phyloP scores from a whole-genome alignment of 92 coral and sea anemone species.

The Heliopora coerulea region DNA sequence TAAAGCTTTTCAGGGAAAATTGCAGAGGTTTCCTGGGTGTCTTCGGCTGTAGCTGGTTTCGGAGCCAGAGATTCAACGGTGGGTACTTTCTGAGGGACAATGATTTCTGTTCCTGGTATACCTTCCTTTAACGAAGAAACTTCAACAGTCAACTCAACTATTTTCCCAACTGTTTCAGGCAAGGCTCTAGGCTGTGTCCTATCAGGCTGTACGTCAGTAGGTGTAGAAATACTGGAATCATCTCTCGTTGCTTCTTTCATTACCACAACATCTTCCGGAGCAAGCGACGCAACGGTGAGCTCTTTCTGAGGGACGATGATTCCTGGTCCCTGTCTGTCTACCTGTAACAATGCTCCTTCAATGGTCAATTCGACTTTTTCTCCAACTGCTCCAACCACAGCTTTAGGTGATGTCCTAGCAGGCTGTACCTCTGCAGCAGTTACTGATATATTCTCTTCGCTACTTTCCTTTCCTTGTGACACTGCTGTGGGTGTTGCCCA shows the following conservation, averaged over 20 bases:
- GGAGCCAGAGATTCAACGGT: neutral
- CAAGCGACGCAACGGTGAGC: no score
- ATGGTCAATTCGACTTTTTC: no score
- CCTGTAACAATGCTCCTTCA: no score
- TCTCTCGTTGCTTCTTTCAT: neutral
- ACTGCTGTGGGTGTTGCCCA: neutral
- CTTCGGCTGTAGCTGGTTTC: neutral
- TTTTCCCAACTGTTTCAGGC: conserved; percentile 16
- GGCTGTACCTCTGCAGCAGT: neutral
- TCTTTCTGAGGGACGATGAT: no score
- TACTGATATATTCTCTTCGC: neutral
- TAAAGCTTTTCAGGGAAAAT: neutral
- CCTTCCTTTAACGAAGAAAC: neutral
- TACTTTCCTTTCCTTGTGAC: neutral
- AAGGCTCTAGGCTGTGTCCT: conserved; percentile 2
- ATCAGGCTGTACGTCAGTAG: neutral
- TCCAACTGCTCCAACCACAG: no score
- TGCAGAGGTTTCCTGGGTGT: neutral
- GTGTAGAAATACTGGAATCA: no score
- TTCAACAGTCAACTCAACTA: conserved; percentile 25
- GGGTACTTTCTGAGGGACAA: neutral
- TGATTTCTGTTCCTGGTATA: neutral
- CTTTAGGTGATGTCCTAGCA: no score
- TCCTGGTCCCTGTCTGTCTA: no score
- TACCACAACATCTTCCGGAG: no score